phyloP scores from a whole-genome alignment of 30 jellyfish, hydroid and myxozoan species.

The Catostylus mosaicus region DNA sequence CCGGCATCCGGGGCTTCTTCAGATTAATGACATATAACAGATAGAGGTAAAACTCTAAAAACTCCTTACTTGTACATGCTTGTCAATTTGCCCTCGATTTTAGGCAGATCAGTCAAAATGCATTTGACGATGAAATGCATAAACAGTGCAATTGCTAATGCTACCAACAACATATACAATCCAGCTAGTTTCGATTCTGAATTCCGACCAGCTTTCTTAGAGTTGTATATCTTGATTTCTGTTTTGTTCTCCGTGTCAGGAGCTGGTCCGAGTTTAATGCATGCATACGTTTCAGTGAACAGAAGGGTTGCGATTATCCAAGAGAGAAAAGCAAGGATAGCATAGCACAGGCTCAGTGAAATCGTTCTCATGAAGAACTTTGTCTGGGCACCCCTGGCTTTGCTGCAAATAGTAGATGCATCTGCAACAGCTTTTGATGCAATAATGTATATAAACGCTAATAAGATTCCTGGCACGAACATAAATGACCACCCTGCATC shows the following conservation, averaged over 20 bases:
- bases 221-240: neutral
- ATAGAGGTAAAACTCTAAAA: too few relatives aligned
- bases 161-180: neutral
- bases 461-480: conserved; percentile 17
- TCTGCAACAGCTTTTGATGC: neutral
- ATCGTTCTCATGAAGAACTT: neutral
- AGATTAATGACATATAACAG: too few relatives aligned
- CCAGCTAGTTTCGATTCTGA: neutral
- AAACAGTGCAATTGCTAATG: neutral
- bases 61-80: conserved; percentile 8
- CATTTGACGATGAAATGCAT: conserved; percentile 3
- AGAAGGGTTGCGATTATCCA: conserved; percentile 24
- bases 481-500: conserved; percentile 27
- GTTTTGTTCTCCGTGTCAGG: conserved; percentile 1
- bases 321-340: conserved; percentile 5
- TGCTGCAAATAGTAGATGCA: conserved; percentile 6
- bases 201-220: neutral
- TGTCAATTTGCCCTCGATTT: neutral
- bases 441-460: neutral
- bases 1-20: too few relatives aligned
- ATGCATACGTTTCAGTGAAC: conserved; percentile 26
- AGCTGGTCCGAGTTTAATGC: conserved; percentile 42
- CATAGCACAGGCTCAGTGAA: conserved; percentile 7
- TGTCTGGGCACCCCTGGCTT: conserved; percentile 9
- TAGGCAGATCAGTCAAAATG: conserved; percentile 16